Base-by-base conservation (phyloP, 2,888 invertebrate genomes). In the Iphiclides podalirius region DNA sequence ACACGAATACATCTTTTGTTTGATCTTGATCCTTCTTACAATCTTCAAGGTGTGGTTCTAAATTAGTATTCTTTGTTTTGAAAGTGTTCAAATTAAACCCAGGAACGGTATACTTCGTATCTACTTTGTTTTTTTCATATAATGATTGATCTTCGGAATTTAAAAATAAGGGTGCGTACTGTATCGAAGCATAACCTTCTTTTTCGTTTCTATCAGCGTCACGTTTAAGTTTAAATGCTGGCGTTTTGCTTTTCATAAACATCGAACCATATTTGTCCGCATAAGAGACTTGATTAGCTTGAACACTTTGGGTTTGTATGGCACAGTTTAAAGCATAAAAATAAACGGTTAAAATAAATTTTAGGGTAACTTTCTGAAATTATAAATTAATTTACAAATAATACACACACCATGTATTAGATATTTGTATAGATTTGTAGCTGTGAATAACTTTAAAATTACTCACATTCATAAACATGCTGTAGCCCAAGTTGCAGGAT, bases 131-230 rank as follows among this genome's bases (percentile, higher is more conserved):
- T 34, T 39, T 39, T 39, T 44, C 39, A 12, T 35, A 13, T 34
- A 39, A 8, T 11, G n/a, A 9, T 23, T 39, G 39, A 8, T 50
- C 39, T 11, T 45, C 44, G 3, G 39, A 8, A 13, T 40, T 50
- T 28, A 44, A 40, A 28, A 14, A 12, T 40, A 50, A 36, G 7
- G 50, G 50, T 14, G 50, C 50, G n/a, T 50, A 50, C 26, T 50
- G 50, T 15, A 50, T 44, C n/a, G 39, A 34, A 14, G 26, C 26
- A 16, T 44, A 50, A 40, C 44, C 28, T 4, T 11, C 17, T n/a
- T 11, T 35, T 11, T 13, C 35, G 16, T 11, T 28, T 7, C 13
- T 7, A 17, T 36, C 14, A 8, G 0, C 15, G 1, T 28, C 14
- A 11, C 20, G 13, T 35, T 44, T 44, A 11, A 11, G 23, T 13